Conservation (phyloP, 2,888 invertebrate species). For the Cerastoderma edule region DNA sequence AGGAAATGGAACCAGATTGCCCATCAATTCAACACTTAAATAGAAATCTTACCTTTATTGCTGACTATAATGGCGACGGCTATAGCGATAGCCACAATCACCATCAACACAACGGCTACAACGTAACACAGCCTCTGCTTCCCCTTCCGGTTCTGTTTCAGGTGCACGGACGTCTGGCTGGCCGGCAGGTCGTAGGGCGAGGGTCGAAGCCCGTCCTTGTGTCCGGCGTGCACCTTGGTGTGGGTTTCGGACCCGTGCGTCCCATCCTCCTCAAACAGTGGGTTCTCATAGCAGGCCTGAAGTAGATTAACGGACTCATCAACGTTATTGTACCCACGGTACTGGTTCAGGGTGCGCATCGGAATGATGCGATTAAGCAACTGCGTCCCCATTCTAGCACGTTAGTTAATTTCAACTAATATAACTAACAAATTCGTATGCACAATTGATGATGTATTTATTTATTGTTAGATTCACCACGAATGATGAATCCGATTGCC, state of each 20-base stretch:
- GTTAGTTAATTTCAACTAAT: too few species aligned
- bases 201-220: constrained; percentile 44
- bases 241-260: constrained; percentile 49
- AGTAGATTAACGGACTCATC: constrained; percentile 76
- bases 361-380: constrained; percentile 65
- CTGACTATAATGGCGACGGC: constrained; percentile 49
- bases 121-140: constrained; percentile 42
- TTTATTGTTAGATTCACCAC: too few species aligned
- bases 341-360: constrained; percentile 58
- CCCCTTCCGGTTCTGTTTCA: constrained; percentile 30
- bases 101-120: constrained; percentile 33
- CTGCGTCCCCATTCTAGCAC: constrained; percentile 51
- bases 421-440: too few species aligned
- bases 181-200: constrained; percentile 55
- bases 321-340: constrained; percentile 63
- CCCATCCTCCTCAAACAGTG: constrained; percentile 72
- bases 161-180: constrained; percentile 55
- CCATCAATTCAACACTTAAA: not conserved
- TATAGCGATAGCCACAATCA: constrained; percentile 43
- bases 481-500: too few species aligned
- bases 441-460: too few species aligned
- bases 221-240: constrained; percentile 52
- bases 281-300: constrained; percentile 80
- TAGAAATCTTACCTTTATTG: constrained; percentile 30
- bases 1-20: not conserved